phyloP scores from a whole-genome alignment of 2,888 invertebrate species.

The Machimus atricapillus region DNA sequence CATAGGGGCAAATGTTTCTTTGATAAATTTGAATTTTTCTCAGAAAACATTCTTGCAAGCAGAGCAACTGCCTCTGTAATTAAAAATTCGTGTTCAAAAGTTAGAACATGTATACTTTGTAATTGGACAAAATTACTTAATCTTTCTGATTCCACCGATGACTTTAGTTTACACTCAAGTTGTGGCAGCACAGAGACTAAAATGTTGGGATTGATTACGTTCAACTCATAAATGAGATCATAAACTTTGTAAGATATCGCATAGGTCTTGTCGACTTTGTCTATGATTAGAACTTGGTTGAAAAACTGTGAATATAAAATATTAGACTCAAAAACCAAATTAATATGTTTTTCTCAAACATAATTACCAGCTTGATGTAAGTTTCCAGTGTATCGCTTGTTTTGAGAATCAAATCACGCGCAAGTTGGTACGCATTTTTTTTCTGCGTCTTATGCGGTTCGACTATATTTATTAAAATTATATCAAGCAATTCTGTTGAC shows the following conservation, averaged over 20 bases:
- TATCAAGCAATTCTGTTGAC: slow-evolving; percentile 91
- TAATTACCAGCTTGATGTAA: slow-evolving; percentile 88
- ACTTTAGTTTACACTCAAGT: slow-evolving; percentile 93
- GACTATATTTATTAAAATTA: slow-evolving; percentile 91
- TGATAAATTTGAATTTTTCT: slow-evolving; percentile 88
- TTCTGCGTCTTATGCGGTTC: slow-evolving; percentile 91
- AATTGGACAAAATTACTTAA: slow-evolving; percentile 63
- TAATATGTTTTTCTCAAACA: background rate
- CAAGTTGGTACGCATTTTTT: slow-evolving; percentile 87
- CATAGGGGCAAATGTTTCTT: slow-evolving; percentile 86
- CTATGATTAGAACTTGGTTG: slow-evolving; percentile 92
- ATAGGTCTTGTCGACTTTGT: slow-evolving; percentile 84
- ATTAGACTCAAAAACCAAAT: background rate
- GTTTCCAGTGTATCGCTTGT: slow-evolving; percentile 92
- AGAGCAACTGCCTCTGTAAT: slow-evolving; percentile 79
- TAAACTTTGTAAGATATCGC: slow-evolving; percentile 86
- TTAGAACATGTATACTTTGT: background rate
- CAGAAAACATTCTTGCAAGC: slow-evolving; percentile 95
- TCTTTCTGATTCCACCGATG: slow-evolving; percentile 87
- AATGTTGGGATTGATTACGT: slow-evolving; percentile 89
- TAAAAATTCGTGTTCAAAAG: background rate
- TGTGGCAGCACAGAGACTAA: slow-evolving; percentile 90
- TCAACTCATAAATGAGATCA: slow-evolving; percentile 94
- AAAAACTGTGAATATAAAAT: slow-evolving; percentile 74
- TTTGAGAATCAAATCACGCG: slow-evolving; percentile 90